A percentile compares a stretch with the other conserved stretches of the same genome.
Conservation (phyloP, 2,888 invertebrate genomes). For the Orchesella flavescens region DNA sequence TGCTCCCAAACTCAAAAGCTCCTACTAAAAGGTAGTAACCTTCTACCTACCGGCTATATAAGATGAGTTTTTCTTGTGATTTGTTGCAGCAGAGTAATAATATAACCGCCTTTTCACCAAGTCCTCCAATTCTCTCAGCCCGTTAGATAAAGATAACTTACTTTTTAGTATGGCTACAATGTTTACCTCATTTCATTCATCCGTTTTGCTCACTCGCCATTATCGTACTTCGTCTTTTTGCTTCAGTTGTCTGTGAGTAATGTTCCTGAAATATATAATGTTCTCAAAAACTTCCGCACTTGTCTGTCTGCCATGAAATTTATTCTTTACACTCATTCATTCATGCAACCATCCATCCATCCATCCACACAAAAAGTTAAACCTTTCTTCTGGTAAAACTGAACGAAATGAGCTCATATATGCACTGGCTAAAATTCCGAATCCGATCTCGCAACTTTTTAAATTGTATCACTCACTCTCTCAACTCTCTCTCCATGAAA, state of each 20-base stretch:
- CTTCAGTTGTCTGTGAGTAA: conserved; percentile 7
- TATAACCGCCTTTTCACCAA: neutral
- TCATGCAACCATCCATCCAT: conserved; percentile 1
- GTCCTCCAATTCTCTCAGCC: too few species aligned
- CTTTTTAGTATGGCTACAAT: too few species aligned
- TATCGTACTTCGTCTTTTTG: neutral
- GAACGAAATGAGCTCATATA: too few species aligned
- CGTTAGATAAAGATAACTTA: too few species aligned
- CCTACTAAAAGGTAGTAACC: too few species aligned
- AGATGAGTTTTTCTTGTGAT: neutral
- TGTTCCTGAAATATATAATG: neutral
- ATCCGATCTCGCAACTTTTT: conserved; percentile 8
- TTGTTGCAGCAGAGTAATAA: neutral
- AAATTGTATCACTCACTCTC: conserved; percentile 11
- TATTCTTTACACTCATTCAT: conserved; percentile 1
- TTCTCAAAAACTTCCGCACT: neutral
- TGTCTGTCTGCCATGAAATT: conserved; percentile 5
- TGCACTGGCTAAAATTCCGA: neutral
- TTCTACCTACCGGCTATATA: too few species aligned
- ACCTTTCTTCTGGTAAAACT: neutral
- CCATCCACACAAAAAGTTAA: neutral
- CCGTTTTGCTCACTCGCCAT: neutral
- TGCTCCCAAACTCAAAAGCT: conserved; percentile 7
- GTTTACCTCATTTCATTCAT: neutral
- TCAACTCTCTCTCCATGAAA: neutral